Evolutionary conservation across 1,140 invertebrate genomes (phyloP).

Genomic region (Protaetia brevitarsis): DNA sequence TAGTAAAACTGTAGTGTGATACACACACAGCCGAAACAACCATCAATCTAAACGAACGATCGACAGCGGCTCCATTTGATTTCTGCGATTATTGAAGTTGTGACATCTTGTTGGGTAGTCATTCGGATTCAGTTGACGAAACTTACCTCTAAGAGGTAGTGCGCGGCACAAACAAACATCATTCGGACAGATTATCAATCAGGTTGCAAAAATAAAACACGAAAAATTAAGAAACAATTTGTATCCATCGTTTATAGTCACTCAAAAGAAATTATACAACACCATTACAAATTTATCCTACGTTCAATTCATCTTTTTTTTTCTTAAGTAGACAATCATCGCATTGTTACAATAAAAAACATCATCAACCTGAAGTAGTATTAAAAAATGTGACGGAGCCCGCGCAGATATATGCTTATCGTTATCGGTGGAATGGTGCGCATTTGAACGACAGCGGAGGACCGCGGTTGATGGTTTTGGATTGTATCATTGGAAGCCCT

Average conservation of each 20-base stretch:
- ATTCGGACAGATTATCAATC: slow-evolving; percentile 1
- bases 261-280: slow-evolving; percentile 45
- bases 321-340: slow-evolving; percentile 39
- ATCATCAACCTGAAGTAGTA: slow-evolving; percentile 23
- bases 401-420: slow-evolving; percentile 18
- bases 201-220: slow-evolving; percentile 25
- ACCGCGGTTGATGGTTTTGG: slow-evolving; percentile 17
- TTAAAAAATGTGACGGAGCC: slow-evolving; percentile 23
- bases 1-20: slow-evolving; percentile 23
- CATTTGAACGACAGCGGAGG: slow-evolving; percentile 30
- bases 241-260: slow-evolving; percentile 47
- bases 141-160: slow-evolving; percentile 12
- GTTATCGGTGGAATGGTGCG: slow-evolving; percentile 21
- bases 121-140: not conserved
- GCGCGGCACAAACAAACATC: slow-evolving; percentile 9
- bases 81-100: not conserved
- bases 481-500: slow-evolving; percentile 8
- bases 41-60: slow-evolving; percentile 17
- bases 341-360: slow-evolving; percentile 21
- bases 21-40: slow-evolving; percentile 22
- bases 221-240: slow-evolving; percentile 44
- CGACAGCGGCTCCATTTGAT: slow-evolving; percentile 9
- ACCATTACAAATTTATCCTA: slow-evolving; percentile 42
- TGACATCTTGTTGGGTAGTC: not conserved
- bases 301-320: slow-evolving; percentile 35